Conservation (phyloP, 2,888 invertebrate species). For the Trachelus stipa region DNA sequence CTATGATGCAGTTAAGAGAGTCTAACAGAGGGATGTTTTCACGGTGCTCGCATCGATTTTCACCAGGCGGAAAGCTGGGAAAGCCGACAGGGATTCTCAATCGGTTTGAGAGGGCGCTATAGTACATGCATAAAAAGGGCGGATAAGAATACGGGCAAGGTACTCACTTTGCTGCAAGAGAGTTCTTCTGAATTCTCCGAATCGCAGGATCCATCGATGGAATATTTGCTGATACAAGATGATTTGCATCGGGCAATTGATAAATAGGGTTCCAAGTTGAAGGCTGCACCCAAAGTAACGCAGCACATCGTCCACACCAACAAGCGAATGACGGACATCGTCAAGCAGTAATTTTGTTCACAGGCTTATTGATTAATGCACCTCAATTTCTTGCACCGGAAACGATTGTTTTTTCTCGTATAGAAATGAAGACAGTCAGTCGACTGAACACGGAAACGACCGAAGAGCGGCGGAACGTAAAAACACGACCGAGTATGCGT, state of each 20-base stretch:
- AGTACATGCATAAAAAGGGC: background rate
- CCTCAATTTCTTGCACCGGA: background rate
- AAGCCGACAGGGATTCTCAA: conserved; percentile 2
- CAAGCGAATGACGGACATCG: conserved; percentile 28
- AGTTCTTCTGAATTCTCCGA: conserved; percentile 53
- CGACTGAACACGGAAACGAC: conserved; percentile 10
- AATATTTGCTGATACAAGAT: conserved; percentile 56
- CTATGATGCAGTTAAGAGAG: background rate
- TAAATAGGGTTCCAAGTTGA: conserved; percentile 60
- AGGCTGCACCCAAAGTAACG: conserved; percentile 42
- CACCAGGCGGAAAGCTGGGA: background rate
- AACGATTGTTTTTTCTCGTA: background rate
- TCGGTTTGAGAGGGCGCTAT: background rate
- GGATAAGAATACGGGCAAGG: background rate
- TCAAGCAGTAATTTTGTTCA: background rate
- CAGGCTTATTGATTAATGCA: background rate
- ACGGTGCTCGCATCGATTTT: conserved; percentile 12
- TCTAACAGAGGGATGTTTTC: conserved; percentile 10
- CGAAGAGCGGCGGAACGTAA: background rate
- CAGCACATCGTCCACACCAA: conserved; percentile 41
- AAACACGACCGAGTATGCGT: background rate
- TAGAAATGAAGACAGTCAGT: conserved; percentile 5
- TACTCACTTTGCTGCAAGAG: conserved; percentile 55
- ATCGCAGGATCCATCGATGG: conserved; percentile 54
- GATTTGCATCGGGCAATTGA: conserved; percentile 62